phyloP scores from a whole-genome alignment of 2,113 vertebrate species.

The Burhinus bistriatus region DNA sequence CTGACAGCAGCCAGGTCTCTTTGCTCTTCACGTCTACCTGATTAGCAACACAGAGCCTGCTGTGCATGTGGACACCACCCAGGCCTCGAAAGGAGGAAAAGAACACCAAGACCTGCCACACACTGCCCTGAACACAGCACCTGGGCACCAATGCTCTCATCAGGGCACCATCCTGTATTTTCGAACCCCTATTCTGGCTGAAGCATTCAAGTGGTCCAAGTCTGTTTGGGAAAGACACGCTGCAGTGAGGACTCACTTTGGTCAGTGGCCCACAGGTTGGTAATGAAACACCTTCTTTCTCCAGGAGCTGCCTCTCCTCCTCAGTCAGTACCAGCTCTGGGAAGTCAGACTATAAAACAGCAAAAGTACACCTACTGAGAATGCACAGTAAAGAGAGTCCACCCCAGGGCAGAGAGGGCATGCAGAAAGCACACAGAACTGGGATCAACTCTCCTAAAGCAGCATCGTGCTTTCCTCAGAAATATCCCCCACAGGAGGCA shows the following conservation, averaged over 20 bases:
- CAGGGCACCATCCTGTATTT: neutral
- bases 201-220: neutral
- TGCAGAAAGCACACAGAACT: neutral
- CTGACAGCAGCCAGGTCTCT: neutral
- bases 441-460: neutral
- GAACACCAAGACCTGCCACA: neutral
- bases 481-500: accelerated
- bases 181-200: neutral
- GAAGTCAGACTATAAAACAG: constrained; percentile 68
- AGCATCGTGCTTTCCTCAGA: neutral
- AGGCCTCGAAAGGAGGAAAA: accelerated
- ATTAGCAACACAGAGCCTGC: neutral
- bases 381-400: neutral
- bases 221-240: neutral
- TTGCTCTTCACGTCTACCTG: neutral
- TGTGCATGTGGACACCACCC: neutral
- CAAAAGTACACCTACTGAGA: neutral
- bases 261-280: constrained; percentile 82
- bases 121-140: neutral
- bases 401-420: neutral
- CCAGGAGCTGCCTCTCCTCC: constrained; percentile 84
- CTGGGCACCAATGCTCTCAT: neutral
- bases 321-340: constrained; percentile 82
- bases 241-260: constrained; percentile 73
- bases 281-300: constrained; percentile 82